A percentile compares a stretch with the other conserved stretches of the same genome.
Evolutionary conservation across 2,888 invertebrate genomes (phyloP).

Genomic region (Argyresthia albistria): DNA sequence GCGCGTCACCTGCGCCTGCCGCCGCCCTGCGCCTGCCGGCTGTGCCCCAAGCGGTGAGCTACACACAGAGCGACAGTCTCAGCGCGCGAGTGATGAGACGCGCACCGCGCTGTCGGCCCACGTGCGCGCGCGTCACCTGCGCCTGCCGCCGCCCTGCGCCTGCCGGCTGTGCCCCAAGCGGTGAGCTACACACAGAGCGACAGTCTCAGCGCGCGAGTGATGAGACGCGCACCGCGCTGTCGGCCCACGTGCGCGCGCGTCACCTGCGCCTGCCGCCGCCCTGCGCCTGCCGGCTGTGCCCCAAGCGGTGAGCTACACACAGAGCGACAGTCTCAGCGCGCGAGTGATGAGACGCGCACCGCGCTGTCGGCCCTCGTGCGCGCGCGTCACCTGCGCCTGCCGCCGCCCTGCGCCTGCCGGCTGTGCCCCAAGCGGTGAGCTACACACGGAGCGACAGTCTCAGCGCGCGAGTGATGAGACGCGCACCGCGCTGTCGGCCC

Average conservation of each 20-base stretch:
- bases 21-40: conserved; percentile 19
- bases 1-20: conserved; percentile 37
- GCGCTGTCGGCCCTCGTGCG: background rate
- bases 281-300: conserved; percentile 44
- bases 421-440: conserved; percentile 41
- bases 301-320: conserved; percentile 37
- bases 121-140: conserved; percentile 30
- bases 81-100: too few relatives aligned
- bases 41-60: background rate
- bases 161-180: conserved; percentile 3
- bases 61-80: too few relatives aligned
- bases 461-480: too few relatives aligned
- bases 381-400: too few relatives aligned
- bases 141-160: conserved; percentile 33
- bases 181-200: too few relatives aligned
- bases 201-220: too few relatives aligned
- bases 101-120: conserved; percentile 36
- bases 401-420: conserved; percentile 44
- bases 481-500: conserved; percentile 33
- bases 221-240: too few relatives aligned
- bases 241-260: background rate
- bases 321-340: too few relatives aligned
- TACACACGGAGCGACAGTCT: too few relatives aligned
- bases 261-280: too few relatives aligned
- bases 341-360: too few relatives aligned